Evolutionary conservation across 2,888 invertebrate genomes (phyloP).

Genomic region (Cheilosia soror): DNA sequence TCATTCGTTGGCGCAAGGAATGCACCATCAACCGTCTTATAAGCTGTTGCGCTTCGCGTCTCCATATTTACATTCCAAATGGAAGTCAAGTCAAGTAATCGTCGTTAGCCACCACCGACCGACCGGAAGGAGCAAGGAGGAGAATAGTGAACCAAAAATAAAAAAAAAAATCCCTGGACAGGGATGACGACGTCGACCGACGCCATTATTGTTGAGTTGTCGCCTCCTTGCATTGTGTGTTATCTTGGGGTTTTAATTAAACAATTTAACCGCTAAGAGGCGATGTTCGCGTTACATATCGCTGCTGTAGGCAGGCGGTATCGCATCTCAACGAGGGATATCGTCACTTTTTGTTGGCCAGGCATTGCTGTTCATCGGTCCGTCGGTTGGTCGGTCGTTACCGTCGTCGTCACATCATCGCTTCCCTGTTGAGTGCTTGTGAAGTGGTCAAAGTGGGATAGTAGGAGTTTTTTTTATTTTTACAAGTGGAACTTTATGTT

Average conservation of each 20-base stretch:
- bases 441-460: conserved; percentile 2
- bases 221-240: conserved; percentile 71
- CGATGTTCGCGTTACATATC: conserved; percentile 71
- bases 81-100: background rate
- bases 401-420: conserved; percentile 50
- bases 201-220: conserved; percentile 71
- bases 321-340: conserved; percentile 62
- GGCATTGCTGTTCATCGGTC: conserved; percentile 2
- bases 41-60: conserved; percentile 42
- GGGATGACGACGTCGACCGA: conserved; percentile 20
- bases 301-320: conserved; percentile 58
- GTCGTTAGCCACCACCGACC: background rate
- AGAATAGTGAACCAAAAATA: background rate
- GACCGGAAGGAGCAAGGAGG: conserved; percentile 28
- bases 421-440: conserved; percentile 3
- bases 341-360: conserved; percentile 59
- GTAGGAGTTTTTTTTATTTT: background rate
- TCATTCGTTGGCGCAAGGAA: conserved; percentile 28
- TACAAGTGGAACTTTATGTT: conserved; percentile 4
- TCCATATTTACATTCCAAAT: conserved; percentile 47
- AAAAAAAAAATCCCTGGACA: conserved; percentile 38
- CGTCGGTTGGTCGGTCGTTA: conserved; percentile 19
- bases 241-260: conserved; percentile 77
- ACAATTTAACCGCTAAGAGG: conserved; percentile 76
- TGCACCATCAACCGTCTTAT: conserved; percentile 37